A percentile compares a stretch with the other conserved stretches of the same genome.
Evolutionary conservation across 1,140 invertebrate species (phyloP).

Genomic region (Pygmarrhopalites habei): DNA sequence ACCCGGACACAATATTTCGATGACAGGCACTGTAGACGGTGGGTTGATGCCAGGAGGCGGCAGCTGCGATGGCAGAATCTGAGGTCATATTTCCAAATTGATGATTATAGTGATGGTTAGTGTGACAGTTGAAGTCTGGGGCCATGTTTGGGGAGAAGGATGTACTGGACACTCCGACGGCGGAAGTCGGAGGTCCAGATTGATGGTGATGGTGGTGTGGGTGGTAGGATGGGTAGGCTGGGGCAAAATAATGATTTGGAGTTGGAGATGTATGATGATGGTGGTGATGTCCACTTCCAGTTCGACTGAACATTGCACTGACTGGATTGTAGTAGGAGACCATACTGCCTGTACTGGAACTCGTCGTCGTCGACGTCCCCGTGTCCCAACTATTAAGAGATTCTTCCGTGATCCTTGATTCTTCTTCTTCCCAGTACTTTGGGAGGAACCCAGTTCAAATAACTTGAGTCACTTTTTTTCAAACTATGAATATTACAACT

Average conservation of each 20-base stretch:
- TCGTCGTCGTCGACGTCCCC: neutral
- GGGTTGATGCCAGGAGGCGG: constrained; percentile 25
- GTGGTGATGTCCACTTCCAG: constrained; percentile 27
- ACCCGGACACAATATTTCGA: constrained; percentile 20
- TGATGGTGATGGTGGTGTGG: constrained; percentile 32
- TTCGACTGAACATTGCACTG: constrained; percentile 38
- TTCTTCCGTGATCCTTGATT: neutral
- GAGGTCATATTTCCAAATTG: constrained; percentile 31
- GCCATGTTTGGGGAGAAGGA: constrained; percentile 31
- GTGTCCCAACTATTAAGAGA: neutral
- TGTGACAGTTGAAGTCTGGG: constrained; percentile 31
- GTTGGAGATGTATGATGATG: constrained; percentile 33
- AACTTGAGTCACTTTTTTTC: no score
- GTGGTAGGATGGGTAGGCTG: constrained; percentile 27
- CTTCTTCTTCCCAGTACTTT: no score
- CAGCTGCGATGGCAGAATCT: constrained; percentile 17
- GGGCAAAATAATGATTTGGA: constrained; percentile 35
- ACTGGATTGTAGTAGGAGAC: constrained; percentile 36
- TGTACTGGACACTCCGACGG: constrained; percentile 14
- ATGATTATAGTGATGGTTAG: constrained; percentile 31
- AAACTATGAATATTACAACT: no score
- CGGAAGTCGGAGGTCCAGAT: constrained; percentile 7
- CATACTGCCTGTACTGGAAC: constrained; percentile 22
- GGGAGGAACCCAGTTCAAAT: no score
- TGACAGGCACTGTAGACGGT: constrained; percentile 17